Percentiles rank a stretch among this genome's conserved stretches.
These are phyloP conservation scores for Rhizoglyphus robini DNA, from an alignment of 1,140 invertebrate species.

Conservation along the genomic window DNA sequence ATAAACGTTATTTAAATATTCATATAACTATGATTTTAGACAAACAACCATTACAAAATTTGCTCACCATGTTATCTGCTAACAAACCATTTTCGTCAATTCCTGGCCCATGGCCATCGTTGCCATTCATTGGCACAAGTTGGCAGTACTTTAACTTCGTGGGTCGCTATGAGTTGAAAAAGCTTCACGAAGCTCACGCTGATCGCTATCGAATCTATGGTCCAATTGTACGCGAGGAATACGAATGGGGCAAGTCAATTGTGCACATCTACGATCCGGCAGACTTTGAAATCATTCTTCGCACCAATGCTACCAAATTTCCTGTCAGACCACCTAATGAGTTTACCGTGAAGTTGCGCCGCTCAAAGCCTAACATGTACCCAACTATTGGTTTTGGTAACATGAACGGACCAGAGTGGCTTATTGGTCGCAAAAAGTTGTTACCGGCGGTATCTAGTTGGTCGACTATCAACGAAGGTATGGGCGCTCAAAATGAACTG, in stretches of 20 bases:
- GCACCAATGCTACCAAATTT: constrained; percentile 25
- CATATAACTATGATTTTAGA: too few relatives aligned
- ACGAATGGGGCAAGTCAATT: constrained; percentile 27
- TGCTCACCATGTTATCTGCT: too few relatives aligned
- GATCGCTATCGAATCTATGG: constrained; percentile 44
- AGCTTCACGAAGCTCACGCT: constrained; percentile 62
- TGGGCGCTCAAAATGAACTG: constrained; percentile 23
- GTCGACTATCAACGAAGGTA: constrained; percentile 6
- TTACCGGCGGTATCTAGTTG: constrained; percentile 24
- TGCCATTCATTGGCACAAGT: constrained; percentile 61
- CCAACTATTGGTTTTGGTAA: constrained; percentile 43
- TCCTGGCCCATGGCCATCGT: constrained; percentile 49
- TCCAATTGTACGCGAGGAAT: constrained; percentile 29
- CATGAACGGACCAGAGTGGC: constrained; percentile 37
- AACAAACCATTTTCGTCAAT: constrained; percentile 34
- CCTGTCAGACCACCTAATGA: constrained; percentile 26
- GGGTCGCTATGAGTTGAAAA: constrained; percentile 52
- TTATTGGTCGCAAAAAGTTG: constrained; percentile 27
- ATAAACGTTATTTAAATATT: too few relatives aligned
- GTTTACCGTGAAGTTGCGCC: constrained; percentile 26
- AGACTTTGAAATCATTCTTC: constrained; percentile 34
- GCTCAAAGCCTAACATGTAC: constrained; percentile 31
- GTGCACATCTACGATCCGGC: constrained; percentile 39
- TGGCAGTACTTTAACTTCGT: constrained; percentile 59
- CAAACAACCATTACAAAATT: too few relatives aligned